Conservation (phyloP, 2,888 invertebrate genomes). For the Cartodere bifasciata region DNA sequence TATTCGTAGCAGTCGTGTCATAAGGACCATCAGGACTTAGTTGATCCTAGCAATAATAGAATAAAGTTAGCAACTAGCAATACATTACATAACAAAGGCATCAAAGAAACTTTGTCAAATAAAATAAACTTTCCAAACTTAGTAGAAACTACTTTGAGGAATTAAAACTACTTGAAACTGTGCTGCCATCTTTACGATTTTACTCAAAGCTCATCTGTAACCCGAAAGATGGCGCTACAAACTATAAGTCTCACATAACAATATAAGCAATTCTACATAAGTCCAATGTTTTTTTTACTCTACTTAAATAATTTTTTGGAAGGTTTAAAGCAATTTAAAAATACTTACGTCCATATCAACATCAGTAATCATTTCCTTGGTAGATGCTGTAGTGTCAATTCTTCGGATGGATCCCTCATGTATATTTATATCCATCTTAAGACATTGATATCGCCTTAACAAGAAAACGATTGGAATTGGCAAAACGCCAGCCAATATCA, state of each 20-base stretch:
- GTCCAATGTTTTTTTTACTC: too few species aligned
- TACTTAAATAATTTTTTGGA: too few species aligned
- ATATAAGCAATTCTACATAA: too few species aligned
- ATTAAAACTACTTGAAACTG: too few species aligned
- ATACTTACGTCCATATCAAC: conserved; percentile 79
- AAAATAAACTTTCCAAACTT: too few species aligned
- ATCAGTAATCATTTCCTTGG: conserved; percentile 90
- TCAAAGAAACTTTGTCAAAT: too few species aligned
- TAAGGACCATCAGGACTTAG: conserved; percentile 35
- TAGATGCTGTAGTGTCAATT: conserved; percentile 86
- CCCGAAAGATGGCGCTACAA: too few species aligned
- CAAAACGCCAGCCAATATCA: conserved; percentile 68
- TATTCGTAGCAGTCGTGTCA: conserved; percentile 33
- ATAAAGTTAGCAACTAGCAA: conserved; percentile 1
- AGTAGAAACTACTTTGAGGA: too few species aligned
- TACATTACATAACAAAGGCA: too few species aligned
- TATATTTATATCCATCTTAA: conserved; percentile 77
- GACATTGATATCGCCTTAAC: conserved; percentile 76
- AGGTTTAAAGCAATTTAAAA: background rate
- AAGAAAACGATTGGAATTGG: conserved; percentile 81
- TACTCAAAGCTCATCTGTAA: too few species aligned
- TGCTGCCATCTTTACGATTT: too few species aligned
- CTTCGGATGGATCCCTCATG: conserved; percentile 85
- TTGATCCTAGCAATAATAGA: conserved; percentile 28
- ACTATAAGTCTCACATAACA: too few species aligned